phyloP scores from a whole-genome alignment of 2,113 vertebrate genomes.

The Acrocephalus arundinaceus region DNA sequence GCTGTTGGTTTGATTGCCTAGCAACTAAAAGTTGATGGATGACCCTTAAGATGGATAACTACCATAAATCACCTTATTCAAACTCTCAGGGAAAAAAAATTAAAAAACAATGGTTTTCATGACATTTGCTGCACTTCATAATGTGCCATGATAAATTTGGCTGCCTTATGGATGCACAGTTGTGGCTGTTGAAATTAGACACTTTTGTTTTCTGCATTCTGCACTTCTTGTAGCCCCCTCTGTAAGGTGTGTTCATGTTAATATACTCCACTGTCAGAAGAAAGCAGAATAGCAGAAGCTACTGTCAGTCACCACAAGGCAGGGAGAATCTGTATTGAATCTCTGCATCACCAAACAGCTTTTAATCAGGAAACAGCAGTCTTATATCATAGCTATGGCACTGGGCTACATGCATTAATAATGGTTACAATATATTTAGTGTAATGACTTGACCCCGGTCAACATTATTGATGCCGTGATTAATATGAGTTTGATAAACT shows the following conservation, averaged over 20 bases:
- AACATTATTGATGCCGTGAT: conserved; percentile 61
- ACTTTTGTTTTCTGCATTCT: conserved; percentile 64
- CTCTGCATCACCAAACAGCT: conserved; percentile 61
- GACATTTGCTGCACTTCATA: conserved; percentile 81
- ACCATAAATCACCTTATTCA: conserved; percentile 95
- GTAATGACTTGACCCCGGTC: conserved; percentile 73
- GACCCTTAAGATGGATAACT: conserved; percentile 97
- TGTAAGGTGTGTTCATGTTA: conserved; percentile 48
- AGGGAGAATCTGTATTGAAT: conserved; percentile 31
- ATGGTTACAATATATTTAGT: conserved; percentile 72
- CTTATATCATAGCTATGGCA: conserved; percentile 66
- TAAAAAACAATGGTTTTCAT: conserved; percentile 84
- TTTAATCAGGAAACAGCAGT: conserved; percentile 61
- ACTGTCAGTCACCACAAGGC: conserved; percentile 55
- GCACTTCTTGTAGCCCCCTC: conserved; percentile 53
- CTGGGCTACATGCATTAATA: conserved; percentile 63
- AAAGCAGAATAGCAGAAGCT: conserved; percentile 48
- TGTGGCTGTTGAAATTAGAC: conserved; percentile 75
- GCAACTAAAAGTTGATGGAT: conserved; percentile 96
- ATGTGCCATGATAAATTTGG: conserved; percentile 84
- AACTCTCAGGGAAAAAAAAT: conserved; percentile 77
- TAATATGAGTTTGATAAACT: conserved; percentile 74
- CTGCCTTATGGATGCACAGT: conserved; percentile 67
- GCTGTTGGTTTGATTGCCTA: conserved; percentile 97
- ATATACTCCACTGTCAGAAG: conserved; percentile 29